Evolutionary conservation across 35 echinoderm and acorn worm genomes (phyloP).

Genomic region (Apostichopus californicus): DNA sequence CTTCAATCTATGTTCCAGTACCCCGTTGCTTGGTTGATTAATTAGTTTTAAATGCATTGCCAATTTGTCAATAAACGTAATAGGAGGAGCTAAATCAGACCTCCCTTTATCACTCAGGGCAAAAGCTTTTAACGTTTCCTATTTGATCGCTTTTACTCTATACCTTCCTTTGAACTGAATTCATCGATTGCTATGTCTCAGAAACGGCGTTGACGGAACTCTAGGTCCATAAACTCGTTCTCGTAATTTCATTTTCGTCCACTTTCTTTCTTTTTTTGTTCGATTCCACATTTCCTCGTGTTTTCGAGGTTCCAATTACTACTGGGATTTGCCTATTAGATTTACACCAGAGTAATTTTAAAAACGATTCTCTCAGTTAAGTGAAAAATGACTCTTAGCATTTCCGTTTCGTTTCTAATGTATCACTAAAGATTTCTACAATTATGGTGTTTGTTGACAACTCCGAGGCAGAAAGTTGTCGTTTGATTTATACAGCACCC

Average conservation of each 20-base stretch:
- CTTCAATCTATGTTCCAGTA: background rate
- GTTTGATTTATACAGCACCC: background rate
- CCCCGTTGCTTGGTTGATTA: background rate
- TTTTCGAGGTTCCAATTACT: background rate
- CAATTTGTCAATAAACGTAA: slow-evolving; percentile 36
- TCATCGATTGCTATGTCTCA: slow-evolving; percentile 33
- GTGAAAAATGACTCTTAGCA: slow-evolving; percentile 19
- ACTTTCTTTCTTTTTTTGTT: slow-evolving; percentile 23
- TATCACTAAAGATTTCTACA: background rate
- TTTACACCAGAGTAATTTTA: slow-evolving; percentile 33
- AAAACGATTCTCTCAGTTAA: slow-evolving; percentile 18
- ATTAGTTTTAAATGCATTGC: slow-evolving; percentile 17
- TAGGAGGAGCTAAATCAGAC: slow-evolving; percentile 25
- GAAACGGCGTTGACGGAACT: slow-evolving; percentile 38
- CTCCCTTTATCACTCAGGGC: slow-evolving; percentile 36
- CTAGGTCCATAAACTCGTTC: slow-evolving; percentile 39
- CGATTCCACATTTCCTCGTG: background rate
- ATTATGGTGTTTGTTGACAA: background rate
- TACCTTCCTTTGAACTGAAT: background rate
- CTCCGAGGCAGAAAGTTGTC: background rate
- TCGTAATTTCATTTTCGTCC: slow-evolving; percentile 39
- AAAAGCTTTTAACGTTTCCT: slow-evolving; percentile 50
- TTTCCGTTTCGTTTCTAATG: slow-evolving; percentile 9
- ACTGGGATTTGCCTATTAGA: slow-evolving; percentile 43
- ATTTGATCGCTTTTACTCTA: slow-evolving; percentile 24